Conservation (phyloP, 2,888 invertebrate species). For the Platerodrilus igneus region DNA sequence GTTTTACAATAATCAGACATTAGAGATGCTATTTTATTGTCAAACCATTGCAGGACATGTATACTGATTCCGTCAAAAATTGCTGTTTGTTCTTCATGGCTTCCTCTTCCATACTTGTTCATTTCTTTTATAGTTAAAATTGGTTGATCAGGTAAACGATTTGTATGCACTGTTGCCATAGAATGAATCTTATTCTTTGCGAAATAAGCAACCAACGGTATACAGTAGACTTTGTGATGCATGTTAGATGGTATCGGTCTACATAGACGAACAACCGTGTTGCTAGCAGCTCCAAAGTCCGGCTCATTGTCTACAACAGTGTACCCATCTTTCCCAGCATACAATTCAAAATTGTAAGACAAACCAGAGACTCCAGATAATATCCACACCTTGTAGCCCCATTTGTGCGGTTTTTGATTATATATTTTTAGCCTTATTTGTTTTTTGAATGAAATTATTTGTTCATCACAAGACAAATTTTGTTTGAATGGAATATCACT, state of each 20-base stretch:
- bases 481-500: too few relatives aligned
- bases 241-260: conserved; percentile 24
- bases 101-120: conserved; percentile 6
- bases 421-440: too few relatives aligned
- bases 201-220: conserved; percentile 18
- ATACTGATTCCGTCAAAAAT: neutral
- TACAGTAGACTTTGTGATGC: conserved; percentile 28
- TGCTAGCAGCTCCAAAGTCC: conserved; percentile 29
- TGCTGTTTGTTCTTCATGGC: conserved; percentile 4
- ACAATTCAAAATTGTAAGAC: conserved; percentile 13
- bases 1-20: conserved; percentile 15
- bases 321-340: conserved; percentile 10
- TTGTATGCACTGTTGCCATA: too few relatives aligned
- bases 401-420: conserved; percentile 21
- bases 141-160: too few relatives aligned
- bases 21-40: conserved; percentile 13
- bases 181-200: conserved; percentile 14
- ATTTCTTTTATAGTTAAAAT: conserved; percentile 3
- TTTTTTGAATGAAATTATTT: too few relatives aligned
- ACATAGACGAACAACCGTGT: conserved; percentile 29
- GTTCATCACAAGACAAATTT: too few relatives aligned
- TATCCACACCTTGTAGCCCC: conserved; percentile 20
- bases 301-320: conserved; percentile 12
- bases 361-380: conserved; percentile 15
- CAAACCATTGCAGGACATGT: conserved; percentile 9